These are phyloP conservation scores for Oryctolagus cuniculus DNA, from an alignment of 2,113 vertebrate genomes.

Conservation along the genomic window mOryCun1.1 NC_091443.1:48506501-48507000, in stretches of 20 bases:
- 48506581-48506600: not conserved
- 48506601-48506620: not conserved
- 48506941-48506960: too few species aligned
- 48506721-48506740: not conserved
- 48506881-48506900: too few species aligned
- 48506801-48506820: too few species aligned
- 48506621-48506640: not conserved
- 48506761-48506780: not conserved
- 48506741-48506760: not conserved
- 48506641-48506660: not conserved
- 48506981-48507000: too few species aligned
- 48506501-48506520: conserved; percentile 36
- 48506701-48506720: conserved; percentile 48
- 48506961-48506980: too few species aligned
- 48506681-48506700: not conserved
- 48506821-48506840: too few species aligned
- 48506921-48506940: too few species aligned
- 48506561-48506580: not conserved
- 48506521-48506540: conserved; percentile 42
- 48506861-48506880: too few species aligned
- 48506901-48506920: too few species aligned
- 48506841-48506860: too few species aligned
- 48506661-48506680: not conserved
- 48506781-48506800: not conserved
- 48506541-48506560: conserved; percentile 4